Base-by-base conservation (phyloP, 2,113 vertebrate genomes). In the Syngnathoides biaculeatus region DNA sequence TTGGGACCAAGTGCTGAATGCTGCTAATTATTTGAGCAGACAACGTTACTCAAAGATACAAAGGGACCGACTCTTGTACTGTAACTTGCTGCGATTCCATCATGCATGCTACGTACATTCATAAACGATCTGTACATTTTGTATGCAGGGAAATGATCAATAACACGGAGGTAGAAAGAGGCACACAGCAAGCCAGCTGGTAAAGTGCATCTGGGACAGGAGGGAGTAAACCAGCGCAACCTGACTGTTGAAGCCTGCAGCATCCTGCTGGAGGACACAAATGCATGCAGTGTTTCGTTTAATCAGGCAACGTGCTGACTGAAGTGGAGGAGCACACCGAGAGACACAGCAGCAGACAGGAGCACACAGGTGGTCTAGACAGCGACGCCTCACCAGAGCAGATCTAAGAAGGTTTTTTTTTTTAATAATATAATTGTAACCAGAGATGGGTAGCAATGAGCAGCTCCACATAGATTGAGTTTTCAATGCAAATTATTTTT, bases 11-110 rank as follows among this genome's bases (percentile, higher is more conserved):
- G n/a, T 13, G 12, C 8, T 82, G 74, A 73, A 83, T 69, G 76
- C 82, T 82, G 80, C 85, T 86, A 88, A 87, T 86, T 88, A 89
- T 90, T 87, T 80, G 73, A 84, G 77, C 14, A 24, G 67, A 89
- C 78, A 81, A 76, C 79, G 73, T 84, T 79, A 85, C 24, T 56
- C 47, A 63, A 22, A 80, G 58, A 80, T 22, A 64, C 12, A 59
- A 50, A 69, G 68, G 62, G 47, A 73, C 48, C 7, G 45, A 63
- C 65, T 72, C 78, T 71, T 79, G 11, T 78, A 77, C 55, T 79
- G 56, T 17, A 66, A 71, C 63, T 79, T 8, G 4, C 65, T 72
- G 47, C 26, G 60, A 75, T 50, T 71, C 38, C 20, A 58, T 53
- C 59, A 22, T 42, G 55, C 63, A 30, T 59, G 64, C 52, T 24